These are phyloP conservation scores for Microplitis demolitor DNA, from an alignment of 1,140 invertebrate genomes.

Conservation along the genomic window DNA sequence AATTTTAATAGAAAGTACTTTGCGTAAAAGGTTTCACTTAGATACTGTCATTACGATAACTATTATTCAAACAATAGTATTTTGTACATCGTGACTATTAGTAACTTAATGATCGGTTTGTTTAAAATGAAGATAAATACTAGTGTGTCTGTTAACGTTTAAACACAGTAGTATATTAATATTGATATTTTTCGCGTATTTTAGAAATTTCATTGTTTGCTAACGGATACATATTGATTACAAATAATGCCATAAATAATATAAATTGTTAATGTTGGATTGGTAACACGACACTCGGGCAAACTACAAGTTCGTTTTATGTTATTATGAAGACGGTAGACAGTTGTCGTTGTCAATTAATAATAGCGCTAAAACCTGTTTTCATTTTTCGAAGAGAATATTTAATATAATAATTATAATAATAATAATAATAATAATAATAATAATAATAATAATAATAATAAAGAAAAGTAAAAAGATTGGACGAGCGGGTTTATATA, in stretches of 20 bases:
- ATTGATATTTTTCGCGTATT: not conserved
- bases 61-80: not conserved
- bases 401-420: not conserved
- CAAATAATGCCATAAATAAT: too few relatives aligned
- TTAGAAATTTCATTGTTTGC: not conserved
- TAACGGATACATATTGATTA: not conserved
- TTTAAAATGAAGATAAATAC: too few relatives aligned
- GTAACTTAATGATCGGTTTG: too few relatives aligned
- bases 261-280: too few relatives aligned
- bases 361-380: conserved; percentile 45
- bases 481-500: too few relatives aligned
- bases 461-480: not conserved
- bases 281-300: not conserved
- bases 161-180: too few relatives aligned
- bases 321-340: conserved; percentile 26
- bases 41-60: conserved; percentile 19
- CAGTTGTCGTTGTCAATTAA: conserved; percentile 43
- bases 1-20: conserved; percentile 25
- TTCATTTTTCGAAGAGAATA: conserved; percentile 16
- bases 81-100: not conserved
- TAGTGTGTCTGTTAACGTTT: too few relatives aligned
- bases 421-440: not conserved
- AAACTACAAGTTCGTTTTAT: conserved; percentile 15
- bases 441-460: not conserved
- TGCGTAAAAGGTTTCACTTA: conserved; percentile 23